Base-by-base conservation (phyloP, 2,888 invertebrate genomes). In the Sclerodermus sp. region DNA sequence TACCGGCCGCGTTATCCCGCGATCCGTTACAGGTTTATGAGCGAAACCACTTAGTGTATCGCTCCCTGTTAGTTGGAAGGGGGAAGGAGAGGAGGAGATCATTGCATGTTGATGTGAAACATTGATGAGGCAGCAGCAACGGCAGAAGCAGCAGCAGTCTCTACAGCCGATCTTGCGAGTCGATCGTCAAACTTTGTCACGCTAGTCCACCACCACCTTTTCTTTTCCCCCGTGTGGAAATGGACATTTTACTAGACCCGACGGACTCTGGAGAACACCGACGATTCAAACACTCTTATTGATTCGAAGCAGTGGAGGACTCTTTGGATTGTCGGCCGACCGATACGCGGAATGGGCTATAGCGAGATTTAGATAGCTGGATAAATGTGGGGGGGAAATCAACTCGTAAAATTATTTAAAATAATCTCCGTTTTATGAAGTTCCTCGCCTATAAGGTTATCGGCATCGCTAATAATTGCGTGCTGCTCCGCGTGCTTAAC, bases 11-110 rank as follows among this genome's bases (percentile, higher is more conserved):
- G 9, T 64, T 64, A 64, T 61, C 55, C 61, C 61, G 57, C 57
- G 49, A 45, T 51, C 55, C 66, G 58, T 61, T 68, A 62, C 64
- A 69, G 62, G 64, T 76, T 76, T 76, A 76, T 73, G 74, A 70
- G 71, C 71, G 61, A 76, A 77, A 76, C 68, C 77, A 77, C 77
- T 77, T 75, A 74, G 73, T 62, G 63, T 68, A 70, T 71, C 68
- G 70, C 50, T 23, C 55, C 49, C 59, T 58, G 57, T 53, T 59
- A 59, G 49, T 14, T 40, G 36, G 23, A 5, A 42, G 45, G 40
- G 29, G 39, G 32, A 43, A n/a, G n/a, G n/a, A n/a, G n/a, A 53
- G 57, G 60, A 42, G 57, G 51, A 53, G 56, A 56, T 65, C 65
- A 60, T 60, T 58, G 61, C 59, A 55, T 57, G 56, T 65, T 62